These are phyloP conservation scores for Cyanoderma ruficeps DNA, from an alignment of 2,113 vertebrate genomes.

Conservation along the genomic window DNA sequence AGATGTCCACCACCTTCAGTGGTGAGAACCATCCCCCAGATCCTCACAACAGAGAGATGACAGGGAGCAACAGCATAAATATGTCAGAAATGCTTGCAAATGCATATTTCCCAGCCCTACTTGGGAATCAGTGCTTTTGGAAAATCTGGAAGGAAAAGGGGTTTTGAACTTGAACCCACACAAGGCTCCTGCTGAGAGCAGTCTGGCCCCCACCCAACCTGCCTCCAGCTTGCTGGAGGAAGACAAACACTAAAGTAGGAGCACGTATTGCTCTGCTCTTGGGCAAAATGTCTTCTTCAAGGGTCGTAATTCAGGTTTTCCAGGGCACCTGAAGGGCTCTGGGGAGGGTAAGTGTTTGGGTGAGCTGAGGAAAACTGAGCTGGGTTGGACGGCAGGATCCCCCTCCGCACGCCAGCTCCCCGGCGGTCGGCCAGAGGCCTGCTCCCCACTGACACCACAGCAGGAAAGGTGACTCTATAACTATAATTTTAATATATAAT, in stretches of 20 bases:
- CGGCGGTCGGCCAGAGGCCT: background rate
- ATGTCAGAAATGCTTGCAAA: background rate
- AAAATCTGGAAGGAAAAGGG: background rate
- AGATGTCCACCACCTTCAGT: background rate
- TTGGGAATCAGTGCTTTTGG: background rate
- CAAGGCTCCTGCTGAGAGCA: background rate
- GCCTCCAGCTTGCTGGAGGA: background rate
- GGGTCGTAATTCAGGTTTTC: background rate
- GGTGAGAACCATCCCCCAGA: no score
- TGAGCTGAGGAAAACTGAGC: background rate
- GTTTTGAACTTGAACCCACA: background rate
- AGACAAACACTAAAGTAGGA: background rate
- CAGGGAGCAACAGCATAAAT: background rate
- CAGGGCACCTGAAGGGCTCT: background rate
- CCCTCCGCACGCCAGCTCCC: background rate
- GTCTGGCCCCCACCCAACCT: background rate
- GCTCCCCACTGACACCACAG: background rate
- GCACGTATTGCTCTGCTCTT: background rate
- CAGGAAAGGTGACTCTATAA: slow-evolving; percentile 32
- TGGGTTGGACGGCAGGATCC: background rate
- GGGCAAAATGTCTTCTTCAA: background rate
- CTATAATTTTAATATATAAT: slow-evolving; percentile 40
- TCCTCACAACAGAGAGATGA: background rate
- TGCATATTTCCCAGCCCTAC: background rate
- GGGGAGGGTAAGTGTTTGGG: background rate